Conservation (phyloP, 2,113 vertebrate species). For the Crotalus tigris region DNA sequence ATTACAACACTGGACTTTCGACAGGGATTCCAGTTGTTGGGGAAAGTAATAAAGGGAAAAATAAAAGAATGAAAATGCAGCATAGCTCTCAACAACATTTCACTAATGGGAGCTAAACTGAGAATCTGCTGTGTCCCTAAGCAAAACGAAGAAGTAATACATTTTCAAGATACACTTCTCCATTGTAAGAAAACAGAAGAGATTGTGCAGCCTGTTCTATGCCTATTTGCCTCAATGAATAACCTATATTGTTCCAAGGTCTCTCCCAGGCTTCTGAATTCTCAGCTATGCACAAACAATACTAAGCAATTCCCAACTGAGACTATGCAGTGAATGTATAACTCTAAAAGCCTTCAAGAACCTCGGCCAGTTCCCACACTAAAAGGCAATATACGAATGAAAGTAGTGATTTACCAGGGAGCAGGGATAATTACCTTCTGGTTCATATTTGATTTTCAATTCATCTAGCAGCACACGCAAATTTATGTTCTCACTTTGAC, state of each 20-base stretch:
- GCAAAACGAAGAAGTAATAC: neutral
- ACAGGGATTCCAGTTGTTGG: neutral
- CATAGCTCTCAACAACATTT: neutral
- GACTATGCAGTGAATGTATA: neutral
- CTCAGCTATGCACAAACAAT: neutral
- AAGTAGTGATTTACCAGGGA: neutral
- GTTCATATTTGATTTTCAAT: conserved; percentile 87
- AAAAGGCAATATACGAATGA: neutral
- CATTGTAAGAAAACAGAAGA: neutral
- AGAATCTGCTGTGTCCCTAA: neutral
- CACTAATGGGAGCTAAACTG: neutral
- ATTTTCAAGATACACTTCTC: neutral
- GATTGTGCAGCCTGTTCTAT: neutral
- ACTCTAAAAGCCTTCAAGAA: neutral
- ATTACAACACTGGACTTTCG: neutral
- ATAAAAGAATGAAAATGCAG: neutral
- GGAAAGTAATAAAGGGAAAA: neutral
- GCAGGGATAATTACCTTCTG: conserved; percentile 73
- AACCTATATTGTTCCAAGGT: neutral
- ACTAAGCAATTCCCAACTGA: neutral
- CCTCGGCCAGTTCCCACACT: neutral
- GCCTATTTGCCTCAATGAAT: neutral
- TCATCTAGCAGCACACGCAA: conserved; percentile 85
- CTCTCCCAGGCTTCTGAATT: neutral
- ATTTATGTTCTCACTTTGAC: conserved; percentile 87